phyloP scores from a whole-genome alignment of 2,113 vertebrate genomes.

The Lycaon pictus region DNA sequence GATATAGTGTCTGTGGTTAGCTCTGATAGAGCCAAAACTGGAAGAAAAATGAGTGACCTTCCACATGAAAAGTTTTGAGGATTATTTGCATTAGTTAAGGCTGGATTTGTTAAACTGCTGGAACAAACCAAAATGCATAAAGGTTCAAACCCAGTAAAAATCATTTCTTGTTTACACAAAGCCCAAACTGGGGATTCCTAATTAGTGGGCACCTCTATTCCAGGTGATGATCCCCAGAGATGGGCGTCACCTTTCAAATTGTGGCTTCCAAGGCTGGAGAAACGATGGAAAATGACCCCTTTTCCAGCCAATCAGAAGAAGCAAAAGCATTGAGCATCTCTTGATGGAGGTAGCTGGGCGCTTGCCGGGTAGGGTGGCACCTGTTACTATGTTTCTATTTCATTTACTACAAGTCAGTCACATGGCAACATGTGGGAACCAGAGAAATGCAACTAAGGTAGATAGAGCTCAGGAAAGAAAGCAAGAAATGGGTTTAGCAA shows the following conservation, averaged over 20 bases:
- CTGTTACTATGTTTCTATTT: accelerated
- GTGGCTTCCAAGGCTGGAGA: background rate
- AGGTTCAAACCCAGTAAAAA: background rate
- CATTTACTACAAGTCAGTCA: background rate
- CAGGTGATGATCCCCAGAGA: background rate
- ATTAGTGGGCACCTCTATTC: background rate
- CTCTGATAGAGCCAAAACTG: background rate
- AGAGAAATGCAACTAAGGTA: background rate
- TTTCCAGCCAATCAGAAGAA: background rate
- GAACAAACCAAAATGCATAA: background rate
- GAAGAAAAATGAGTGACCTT: background rate
- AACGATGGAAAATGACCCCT: background rate
- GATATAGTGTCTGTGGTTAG: background rate
- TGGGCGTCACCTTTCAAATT: background rate
- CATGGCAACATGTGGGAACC: too few relatives aligned
- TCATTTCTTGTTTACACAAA: background rate
- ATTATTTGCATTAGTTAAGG: background rate
- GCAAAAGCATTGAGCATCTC: background rate
- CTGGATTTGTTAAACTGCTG: background rate
- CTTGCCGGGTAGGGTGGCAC: background rate
- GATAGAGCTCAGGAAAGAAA: background rate
- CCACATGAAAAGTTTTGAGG: background rate
- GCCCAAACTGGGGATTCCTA: background rate
- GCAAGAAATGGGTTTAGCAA: background rate
- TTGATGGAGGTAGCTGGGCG: background rate